These are phyloP conservation scores for Python bivittatus DNA, from an alignment of 2,113 vertebrate genomes.

Conservation along the genomic window DNA sequence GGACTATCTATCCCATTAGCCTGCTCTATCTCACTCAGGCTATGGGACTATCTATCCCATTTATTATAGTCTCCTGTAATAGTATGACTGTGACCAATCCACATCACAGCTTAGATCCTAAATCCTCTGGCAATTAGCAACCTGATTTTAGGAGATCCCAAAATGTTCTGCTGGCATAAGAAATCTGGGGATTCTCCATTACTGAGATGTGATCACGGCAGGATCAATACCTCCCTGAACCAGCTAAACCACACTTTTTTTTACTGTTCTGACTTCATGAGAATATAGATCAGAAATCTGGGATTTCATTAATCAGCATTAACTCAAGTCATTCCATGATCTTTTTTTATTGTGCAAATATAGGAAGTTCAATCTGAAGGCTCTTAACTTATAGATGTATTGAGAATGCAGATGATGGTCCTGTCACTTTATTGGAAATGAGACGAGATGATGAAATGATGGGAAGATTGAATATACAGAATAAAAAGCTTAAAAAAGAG, in stretches of 20 bases:
- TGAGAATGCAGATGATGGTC: not conserved
- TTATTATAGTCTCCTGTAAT: no score
- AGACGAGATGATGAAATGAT: not conserved
- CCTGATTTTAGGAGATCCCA: not conserved
- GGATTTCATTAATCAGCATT: not conserved
- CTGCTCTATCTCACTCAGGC: no score
- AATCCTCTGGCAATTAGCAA: no score
- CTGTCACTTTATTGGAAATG: not conserved
- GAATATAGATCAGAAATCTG: not conserved
- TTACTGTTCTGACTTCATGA: not conserved
- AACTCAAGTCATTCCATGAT: not conserved
- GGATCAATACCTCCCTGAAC: not conserved
- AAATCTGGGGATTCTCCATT: not conserved
- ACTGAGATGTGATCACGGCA: not conserved
- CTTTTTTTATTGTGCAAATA: not conserved
- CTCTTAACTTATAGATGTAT: not conserved
- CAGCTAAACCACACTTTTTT: not conserved
- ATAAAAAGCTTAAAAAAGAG: not conserved
- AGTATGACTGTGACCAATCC: no score
- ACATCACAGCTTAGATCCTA: no score
- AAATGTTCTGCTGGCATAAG: not conserved
- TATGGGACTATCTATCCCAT: no score
- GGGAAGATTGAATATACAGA: not conserved
- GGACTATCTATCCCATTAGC: no score
- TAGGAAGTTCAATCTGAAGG: not conserved